Evolutionary conservation across 2,113 vertebrate species (phyloP), one percentile per base, ranked within the genome.

Genomic region (Alligator sinensis): DNA sequence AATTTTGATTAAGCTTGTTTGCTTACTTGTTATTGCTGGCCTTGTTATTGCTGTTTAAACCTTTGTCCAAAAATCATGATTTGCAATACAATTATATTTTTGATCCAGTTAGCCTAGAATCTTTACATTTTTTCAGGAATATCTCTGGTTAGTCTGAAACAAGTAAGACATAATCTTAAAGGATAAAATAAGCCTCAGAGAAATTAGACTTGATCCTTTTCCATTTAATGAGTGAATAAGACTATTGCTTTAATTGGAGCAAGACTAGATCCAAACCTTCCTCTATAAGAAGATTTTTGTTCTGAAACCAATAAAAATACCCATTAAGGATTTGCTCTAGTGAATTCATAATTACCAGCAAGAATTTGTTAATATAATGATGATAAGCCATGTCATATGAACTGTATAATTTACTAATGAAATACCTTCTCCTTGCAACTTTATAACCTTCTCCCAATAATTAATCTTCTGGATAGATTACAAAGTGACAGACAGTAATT

Each of bases 401-500:
- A 89, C 86, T 64, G 15, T 64, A 66, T 87, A 80, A 94, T 95
- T 93, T 92, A 68, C 28, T 87, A 91, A 90, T n/a, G 6, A 94
- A 95, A 86, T 38, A 95, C 25, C 81, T 90, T 3, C 47, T 64
- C 62, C 92, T 89, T 90, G 75, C 38, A 91, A 88, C 18, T 96
- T 91, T 96, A 92, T 96, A 97, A 75, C 55, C n/a, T 14, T 86
- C 3, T 58, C 4, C 58, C 85, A 92, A 83, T 92, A 95, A 95
- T 84, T 93, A 92, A 83, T 92, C 78, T 75, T 30, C 70, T 62
- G 58, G 88, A 93, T 27, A 55, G 22, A 10, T 86, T 93, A 91
- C 86, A 91, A 88, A 92, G 86, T 91, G 79, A 27, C 78, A 91
- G 58, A 57, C 25, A 93, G 58, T 80, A 54, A 82, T 92, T 91